Percentiles rank a stretch among this genome's conserved stretches.
Evolutionary conservation across 1,140 invertebrate genomes (phyloP).

Genomic region (Amyelois transitella): DNA sequence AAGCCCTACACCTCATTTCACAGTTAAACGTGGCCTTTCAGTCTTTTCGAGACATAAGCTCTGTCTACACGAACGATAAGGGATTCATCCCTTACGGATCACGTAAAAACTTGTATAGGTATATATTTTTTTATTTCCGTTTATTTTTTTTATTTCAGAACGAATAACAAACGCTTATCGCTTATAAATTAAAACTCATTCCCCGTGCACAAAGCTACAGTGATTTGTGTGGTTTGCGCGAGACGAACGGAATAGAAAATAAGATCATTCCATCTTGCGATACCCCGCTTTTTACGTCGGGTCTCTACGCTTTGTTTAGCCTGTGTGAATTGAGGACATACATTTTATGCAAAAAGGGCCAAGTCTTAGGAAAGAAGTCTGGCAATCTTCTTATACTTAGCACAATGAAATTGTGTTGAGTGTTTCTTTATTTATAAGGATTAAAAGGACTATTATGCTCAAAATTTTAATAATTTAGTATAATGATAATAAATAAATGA

Average conservation of each 20-base stretch:
- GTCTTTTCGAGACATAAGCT: too few relatives aligned
- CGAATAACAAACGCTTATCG: too few relatives aligned
- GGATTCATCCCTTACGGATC: too few relatives aligned
- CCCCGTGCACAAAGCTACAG: conserved; percentile 20
- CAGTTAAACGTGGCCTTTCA: too few relatives aligned
- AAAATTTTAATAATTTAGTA: too few relatives aligned
- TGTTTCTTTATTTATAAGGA: background rate
- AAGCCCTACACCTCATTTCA: too few relatives aligned
- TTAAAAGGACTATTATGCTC: too few relatives aligned
- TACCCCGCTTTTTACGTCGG: background rate
- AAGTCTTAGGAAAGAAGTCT: background rate
- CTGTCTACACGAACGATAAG: too few relatives aligned
- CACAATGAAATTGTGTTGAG: background rate
- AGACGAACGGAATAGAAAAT: conserved; percentile 53
- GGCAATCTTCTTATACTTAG: background rate
- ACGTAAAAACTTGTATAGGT: too few relatives aligned
- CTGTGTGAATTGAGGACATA: background rate
- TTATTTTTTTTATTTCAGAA: too few relatives aligned
- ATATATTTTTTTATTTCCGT: too few relatives aligned
- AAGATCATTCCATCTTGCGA: conserved; percentile 41
- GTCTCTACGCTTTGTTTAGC: background rate
- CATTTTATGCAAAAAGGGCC: background rate
- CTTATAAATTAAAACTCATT: background rate
- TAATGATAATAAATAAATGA: too few relatives aligned
- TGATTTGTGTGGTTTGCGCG: conserved; percentile 49